Evolutionary conservation across 1,140 invertebrate species (phyloP).

Genomic region (Papilio aristodemus): DNA sequence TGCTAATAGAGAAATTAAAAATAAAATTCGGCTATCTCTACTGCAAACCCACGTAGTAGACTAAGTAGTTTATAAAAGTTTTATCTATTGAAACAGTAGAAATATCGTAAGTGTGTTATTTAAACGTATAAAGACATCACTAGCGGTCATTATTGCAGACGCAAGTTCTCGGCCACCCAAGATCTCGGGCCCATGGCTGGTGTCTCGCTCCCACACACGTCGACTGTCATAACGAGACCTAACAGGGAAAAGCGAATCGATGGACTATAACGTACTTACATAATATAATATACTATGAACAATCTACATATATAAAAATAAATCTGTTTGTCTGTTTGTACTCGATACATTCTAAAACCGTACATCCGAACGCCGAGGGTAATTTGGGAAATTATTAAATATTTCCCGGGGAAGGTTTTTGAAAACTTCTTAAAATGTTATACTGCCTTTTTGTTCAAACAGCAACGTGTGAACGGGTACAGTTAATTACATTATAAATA

Average conservation of each 20-base stretch:
- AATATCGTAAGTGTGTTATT: not conserved
- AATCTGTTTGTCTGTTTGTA: no score
- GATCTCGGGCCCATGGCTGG: conserved; percentile 46
- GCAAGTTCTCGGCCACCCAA: not conserved
- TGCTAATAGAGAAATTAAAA: no score
- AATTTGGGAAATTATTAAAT: no score
- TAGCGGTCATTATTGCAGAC: conserved; percentile 42
- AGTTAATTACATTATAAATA: not conserved
- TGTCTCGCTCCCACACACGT: conserved; percentile 45
- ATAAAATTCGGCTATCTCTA: no score
- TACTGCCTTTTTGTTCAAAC: no score
- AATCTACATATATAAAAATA: no score
- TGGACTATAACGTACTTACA: conserved; percentile 37
- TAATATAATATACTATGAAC: not conserved
- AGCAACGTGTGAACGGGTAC: no score
- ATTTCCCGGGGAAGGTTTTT: no score
- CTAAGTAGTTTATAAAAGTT: not conserved
- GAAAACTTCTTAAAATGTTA: no score
- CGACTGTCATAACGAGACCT: conserved; percentile 43
- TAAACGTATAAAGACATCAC: conserved; percentile 4
- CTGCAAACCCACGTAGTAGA: not conserved
- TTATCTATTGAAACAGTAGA: not conserved
- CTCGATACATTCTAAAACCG: no score
- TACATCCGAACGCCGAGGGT: no score
- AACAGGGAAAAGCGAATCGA: conserved; percentile 45